Evolutionary conservation across 2,888 invertebrate species (phyloP).

Genomic region (Chrysolina americana): DNA sequence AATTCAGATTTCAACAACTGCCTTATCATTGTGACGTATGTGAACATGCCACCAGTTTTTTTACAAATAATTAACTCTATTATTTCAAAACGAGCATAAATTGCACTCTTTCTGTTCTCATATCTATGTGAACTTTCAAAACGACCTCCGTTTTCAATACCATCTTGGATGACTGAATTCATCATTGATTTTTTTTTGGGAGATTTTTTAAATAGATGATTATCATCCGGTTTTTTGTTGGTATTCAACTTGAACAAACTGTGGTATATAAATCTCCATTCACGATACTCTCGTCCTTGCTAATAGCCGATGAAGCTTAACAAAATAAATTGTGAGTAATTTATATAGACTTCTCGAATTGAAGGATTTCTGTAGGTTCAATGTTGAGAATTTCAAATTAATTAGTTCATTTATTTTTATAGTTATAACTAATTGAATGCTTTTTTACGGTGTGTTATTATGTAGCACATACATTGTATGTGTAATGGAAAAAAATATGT

Average conservation of each 20-base stretch:
- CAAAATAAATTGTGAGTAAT: neutral
- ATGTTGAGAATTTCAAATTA: neutral
- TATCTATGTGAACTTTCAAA: neutral
- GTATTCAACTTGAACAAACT: constrained; percentile 2
- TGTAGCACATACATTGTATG: too few relatives aligned
- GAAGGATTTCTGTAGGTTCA: neutral
- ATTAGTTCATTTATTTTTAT: neutral
- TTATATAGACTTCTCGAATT: neutral
- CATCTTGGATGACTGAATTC: constrained; percentile 11
- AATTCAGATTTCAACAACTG: too few relatives aligned
- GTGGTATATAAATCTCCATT: constrained; percentile 2
- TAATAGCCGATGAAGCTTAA: neutral
- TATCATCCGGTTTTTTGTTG: constrained; percentile 7
- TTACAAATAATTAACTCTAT: too few relatives aligned
- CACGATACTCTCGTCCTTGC: constrained; percentile 1
- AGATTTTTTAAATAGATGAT: neutral
- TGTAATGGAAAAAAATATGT: too few relatives aligned
- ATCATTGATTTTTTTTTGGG: neutral
- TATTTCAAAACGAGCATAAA: too few relatives aligned
- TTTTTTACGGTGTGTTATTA: too few relatives aligned
- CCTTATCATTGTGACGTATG: too few relatives aligned
- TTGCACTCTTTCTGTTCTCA: neutral
- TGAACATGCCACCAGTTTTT: too few relatives aligned
- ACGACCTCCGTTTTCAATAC: constrained; percentile 8
- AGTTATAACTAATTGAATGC: neutral